Conservation (phyloP, 2,888 invertebrate genomes). For the Plutella xylostella region DNA sequence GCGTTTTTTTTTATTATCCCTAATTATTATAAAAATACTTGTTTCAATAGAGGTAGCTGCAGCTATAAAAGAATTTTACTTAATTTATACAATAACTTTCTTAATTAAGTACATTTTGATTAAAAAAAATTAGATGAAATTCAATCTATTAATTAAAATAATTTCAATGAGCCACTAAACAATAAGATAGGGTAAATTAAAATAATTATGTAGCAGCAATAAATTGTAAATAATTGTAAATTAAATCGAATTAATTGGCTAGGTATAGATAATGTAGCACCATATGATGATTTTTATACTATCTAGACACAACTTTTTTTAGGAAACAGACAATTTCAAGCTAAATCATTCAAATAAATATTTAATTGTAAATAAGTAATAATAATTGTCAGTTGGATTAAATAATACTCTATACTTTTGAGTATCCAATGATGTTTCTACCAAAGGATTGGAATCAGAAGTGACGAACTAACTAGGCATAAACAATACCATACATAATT, state of each 20-base stretch:
- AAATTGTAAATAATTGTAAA: no score
- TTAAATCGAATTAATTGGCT: no score
- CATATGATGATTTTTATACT: slow-evolving; percentile 1
- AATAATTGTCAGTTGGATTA: no score
- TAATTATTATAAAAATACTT: slow-evolving; percentile 51
- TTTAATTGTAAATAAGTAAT: neutral
- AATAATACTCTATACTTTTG: no score
- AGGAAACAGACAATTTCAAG: neutral
- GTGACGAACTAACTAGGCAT: no score
- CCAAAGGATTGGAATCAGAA: no score
- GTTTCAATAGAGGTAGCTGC: slow-evolving; percentile 56
- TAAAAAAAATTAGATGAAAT: neutral
- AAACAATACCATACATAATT: no score
- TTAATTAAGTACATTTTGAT: neutral
- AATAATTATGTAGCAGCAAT: no score
- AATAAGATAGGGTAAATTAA: no score
- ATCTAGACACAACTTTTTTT: neutral
- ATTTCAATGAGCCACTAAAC: no score
- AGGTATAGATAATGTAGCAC: slow-evolving; percentile 16
- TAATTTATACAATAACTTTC: slow-evolving; percentile 19
- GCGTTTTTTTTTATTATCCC: slow-evolving; percentile 17
- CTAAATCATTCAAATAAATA: neutral
- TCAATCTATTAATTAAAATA: neutral
- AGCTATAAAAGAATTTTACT: slow-evolving; percentile 26
- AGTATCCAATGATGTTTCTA: no score